Conservation (phyloP, 2,888 invertebrate species). For the Cosmopolites sordidus region DNA sequence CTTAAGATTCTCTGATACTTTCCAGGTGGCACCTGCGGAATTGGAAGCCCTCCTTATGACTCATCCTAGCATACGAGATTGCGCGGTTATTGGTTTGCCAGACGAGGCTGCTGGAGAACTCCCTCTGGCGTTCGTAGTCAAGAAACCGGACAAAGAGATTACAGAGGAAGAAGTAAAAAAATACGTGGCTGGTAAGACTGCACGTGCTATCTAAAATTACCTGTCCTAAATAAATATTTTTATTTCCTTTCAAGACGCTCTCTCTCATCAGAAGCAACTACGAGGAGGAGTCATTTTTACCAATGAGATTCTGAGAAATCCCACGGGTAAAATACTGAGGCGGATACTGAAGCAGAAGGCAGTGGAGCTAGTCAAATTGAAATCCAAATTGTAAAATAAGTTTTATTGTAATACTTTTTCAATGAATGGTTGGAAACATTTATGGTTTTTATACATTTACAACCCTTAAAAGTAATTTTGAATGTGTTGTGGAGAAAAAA, state of each 20-base stretch:
- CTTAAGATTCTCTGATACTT: neutral
- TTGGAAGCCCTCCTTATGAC: constrained; percentile 74
- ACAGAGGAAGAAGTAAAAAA: constrained; percentile 46
- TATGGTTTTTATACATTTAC: too few relatives aligned
- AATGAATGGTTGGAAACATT: too few relatives aligned
- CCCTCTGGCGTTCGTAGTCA: constrained; percentile 72
- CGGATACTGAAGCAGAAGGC: constrained; percentile 53
- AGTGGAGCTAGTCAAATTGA: constrained; percentile 29
- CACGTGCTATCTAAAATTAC: neutral
- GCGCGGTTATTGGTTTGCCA: constrained; percentile 76
- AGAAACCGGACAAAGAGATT: constrained; percentile 52
- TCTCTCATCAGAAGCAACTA: constrained; percentile 60
- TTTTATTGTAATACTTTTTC: too few relatives aligned
- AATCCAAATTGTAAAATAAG: constrained; percentile 40
- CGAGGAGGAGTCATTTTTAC: constrained; percentile 65
- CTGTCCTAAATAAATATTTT: neutral
- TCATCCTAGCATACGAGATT: constrained; percentile 69
- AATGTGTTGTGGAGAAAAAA: too few relatives aligned
- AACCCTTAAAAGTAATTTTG: too few relatives aligned
- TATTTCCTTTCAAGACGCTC: constrained; percentile 30
- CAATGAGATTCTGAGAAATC: constrained; percentile 62
- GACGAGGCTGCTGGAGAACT: constrained; percentile 72
- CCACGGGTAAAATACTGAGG: constrained; percentile 66
- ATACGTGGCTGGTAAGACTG: constrained; percentile 49
- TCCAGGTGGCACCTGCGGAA: constrained; percentile 79